These are phyloP conservation scores for Thalassoma bifasciatum DNA, from an alignment of 2,113 vertebrate genomes.

Conservation along the genomic window DNA sequence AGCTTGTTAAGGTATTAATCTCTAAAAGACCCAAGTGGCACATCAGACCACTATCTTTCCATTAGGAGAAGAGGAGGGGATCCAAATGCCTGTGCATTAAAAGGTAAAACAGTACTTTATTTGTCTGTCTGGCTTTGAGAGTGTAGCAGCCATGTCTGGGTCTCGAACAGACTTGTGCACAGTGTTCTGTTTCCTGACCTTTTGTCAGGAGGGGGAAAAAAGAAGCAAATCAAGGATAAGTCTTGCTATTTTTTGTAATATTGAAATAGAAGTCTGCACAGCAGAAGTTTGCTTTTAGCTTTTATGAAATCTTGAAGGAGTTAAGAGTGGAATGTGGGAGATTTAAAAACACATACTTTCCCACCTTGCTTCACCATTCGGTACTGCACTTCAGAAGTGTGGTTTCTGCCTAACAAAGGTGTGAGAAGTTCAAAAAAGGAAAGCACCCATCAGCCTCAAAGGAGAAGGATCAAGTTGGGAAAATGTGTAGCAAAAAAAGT, in stretches of 20 bases:
- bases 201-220: constrained; percentile 25
- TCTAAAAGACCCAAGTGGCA: constrained; percentile 52
- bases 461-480: constrained; percentile 46
- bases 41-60: constrained; percentile 42
- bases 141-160: constrained; percentile 8
- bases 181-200: neutral
- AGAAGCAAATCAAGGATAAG: neutral
- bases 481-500: constrained; percentile 41
- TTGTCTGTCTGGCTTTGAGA: constrained; percentile 23
- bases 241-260: neutral
- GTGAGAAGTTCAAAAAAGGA: constrained; percentile 35
- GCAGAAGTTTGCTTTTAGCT: constrained; percentile 11
- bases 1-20: constrained; percentile 59
- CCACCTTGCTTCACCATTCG: neutral
- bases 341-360: neutral
- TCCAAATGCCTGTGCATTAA: constrained; percentile 37
- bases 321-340: constrained; percentile 6
- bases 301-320: constrained; percentile 11
- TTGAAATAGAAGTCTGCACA: neutral
- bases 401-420: constrained; percentile 25
- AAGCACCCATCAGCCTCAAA: constrained; percentile 40
- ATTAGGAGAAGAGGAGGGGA: constrained; percentile 39
- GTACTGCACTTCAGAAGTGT: constrained; percentile 1
- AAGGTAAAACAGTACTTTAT: constrained; percentile 40
- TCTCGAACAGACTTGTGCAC: neutral